phyloP scores from a whole-genome alignment of 2,113 vertebrate species.

The Pipa parva region DNA sequence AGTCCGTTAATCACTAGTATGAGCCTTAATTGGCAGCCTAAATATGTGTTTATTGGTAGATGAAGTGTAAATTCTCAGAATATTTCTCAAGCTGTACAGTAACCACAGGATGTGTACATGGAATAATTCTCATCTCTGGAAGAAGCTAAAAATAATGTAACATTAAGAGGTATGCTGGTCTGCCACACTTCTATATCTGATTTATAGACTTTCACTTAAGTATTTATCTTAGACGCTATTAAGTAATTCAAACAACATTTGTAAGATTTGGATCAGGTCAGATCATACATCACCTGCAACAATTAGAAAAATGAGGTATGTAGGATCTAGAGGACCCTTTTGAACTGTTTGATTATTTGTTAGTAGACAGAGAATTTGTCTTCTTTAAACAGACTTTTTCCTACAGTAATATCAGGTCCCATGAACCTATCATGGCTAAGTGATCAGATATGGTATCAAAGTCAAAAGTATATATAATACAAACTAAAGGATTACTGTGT shows the following conservation, averaged over 20 bases:
- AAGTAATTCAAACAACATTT: conserved; percentile 21
- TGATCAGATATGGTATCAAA: conserved; percentile 38
- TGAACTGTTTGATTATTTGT: conserved; percentile 37
- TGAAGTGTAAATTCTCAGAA: no score
- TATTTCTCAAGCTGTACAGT: no score
- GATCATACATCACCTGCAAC: conserved; percentile 25
- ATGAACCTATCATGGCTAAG: conserved; percentile 29
- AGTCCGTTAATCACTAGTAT: no score
- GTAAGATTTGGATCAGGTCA: conserved; percentile 12
- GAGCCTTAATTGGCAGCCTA: no score
- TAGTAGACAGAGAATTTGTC: conserved; percentile 8
- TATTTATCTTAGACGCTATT: conserved; percentile 1
- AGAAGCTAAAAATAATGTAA: background rate
- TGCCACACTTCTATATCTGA: background rate
- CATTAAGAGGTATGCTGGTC: background rate
- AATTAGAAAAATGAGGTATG: conserved; percentile 39
- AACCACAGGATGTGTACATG: no score
- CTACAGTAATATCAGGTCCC: conserved; percentile 5
- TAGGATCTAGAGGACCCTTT: conserved; percentile 19
- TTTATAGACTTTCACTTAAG: conserved; percentile 12
- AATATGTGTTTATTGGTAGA: no score
- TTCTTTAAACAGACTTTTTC: background rate
- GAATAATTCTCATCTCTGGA: background rate
- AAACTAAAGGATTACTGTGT: conserved; percentile 3
- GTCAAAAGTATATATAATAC: conserved; percentile 11